These are phyloP conservation scores for Mesembrinibis cayennensis DNA, from an alignment of 2,113 vertebrate species.

Conservation along the genomic window DNA sequence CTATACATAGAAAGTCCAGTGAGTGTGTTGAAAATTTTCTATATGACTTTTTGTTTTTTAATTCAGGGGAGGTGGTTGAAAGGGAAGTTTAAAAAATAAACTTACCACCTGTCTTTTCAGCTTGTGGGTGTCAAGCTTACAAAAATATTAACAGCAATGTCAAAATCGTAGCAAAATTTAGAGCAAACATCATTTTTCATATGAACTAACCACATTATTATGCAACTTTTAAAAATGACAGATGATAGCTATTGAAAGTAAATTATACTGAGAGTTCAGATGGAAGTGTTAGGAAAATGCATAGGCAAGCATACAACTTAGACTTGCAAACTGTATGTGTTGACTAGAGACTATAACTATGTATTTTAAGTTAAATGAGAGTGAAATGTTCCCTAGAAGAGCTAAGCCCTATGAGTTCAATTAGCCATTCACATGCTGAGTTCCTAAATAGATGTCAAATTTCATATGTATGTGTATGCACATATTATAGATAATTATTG, in stretches of 20 bases:
- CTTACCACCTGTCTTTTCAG: conserved; percentile 16
- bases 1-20: background rate
- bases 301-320: background rate
- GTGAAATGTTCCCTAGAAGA: background rate
- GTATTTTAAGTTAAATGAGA: conserved; percentile 17
- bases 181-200: conserved; percentile 27
- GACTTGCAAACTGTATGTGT: background rate
- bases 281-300: background rate
- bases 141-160: background rate
- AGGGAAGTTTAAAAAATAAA: conserved; percentile 9
- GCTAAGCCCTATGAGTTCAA: background rate
- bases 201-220: conserved; percentile 13
- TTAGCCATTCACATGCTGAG: background rate
- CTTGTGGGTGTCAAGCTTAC: background rate
- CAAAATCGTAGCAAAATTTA: background rate
- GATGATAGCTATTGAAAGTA: conserved; percentile 32
- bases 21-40: background rate
- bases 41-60: background rate
- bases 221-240: conserved; percentile 23
- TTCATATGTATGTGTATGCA: background rate
- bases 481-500: background rate
- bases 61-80: background rate
- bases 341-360: background rate
- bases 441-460: background rate
- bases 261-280: conserved; percentile 6